A percentile compares a stretch with the other conserved stretches of the same genome.
These are phyloP conservation scores for Nothobranchius furzeri DNA, from an alignment of 2,113 vertebrate species.

Conservation along the genomic window DNA sequence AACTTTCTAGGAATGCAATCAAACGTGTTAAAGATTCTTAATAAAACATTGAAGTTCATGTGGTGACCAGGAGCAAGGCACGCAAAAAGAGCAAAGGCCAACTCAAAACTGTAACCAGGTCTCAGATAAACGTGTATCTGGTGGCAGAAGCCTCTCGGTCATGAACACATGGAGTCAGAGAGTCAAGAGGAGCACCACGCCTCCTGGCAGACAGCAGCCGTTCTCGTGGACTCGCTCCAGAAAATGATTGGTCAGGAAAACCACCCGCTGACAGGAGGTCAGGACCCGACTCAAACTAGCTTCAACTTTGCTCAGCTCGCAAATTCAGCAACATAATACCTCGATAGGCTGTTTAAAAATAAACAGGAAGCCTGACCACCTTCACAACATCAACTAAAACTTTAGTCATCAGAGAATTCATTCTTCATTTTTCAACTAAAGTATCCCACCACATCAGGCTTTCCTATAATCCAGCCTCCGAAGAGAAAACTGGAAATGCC, in stretches of 20 bases:
- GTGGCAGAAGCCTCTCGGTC: background rate
- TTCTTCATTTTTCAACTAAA: background rate
- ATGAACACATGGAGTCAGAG: background rate
- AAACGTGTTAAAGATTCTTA: no score
- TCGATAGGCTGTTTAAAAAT: no score
- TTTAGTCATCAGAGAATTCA: conserved; percentile 11
- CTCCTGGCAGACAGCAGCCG: conserved; percentile 30
- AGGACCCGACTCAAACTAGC: background rate
- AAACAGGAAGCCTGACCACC: no score
- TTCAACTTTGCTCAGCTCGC: background rate
- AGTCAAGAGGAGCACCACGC: conserved; percentile 15
- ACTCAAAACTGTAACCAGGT: background rate
- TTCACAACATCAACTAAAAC: conserved; percentile 19
- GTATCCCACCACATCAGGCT: conserved; percentile 18
- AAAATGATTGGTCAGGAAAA: conserved; percentile 61
- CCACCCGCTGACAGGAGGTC: conserved; percentile 32
- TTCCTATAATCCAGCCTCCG: conserved; percentile 4
- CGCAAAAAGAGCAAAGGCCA: no score
- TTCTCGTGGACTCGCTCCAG: conserved; percentile 25
- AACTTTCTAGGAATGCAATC: no score
- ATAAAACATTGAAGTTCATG: no score
- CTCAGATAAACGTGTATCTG: background rate
- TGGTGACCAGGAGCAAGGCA: no score
- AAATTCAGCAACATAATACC: background rate
- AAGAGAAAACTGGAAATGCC: conserved; percentile 25